Base-by-base conservation (phyloP, 2,797 vertebrate species). In the Sebastes alutus region DNA sequence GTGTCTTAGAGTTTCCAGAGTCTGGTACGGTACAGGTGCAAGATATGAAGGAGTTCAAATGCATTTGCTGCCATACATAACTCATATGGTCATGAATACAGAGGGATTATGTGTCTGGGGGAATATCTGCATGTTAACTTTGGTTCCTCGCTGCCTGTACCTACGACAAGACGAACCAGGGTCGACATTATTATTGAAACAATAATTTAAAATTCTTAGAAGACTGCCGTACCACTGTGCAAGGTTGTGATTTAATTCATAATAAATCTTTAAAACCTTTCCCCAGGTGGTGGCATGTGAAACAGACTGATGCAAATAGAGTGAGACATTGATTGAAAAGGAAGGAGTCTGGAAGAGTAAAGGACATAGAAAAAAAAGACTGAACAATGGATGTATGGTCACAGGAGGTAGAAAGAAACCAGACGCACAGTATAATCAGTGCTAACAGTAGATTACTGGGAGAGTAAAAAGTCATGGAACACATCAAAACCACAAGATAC, bases 231-330 rank as follows among this genome's bases (percentile, higher is more conserved):
- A 23, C 22, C 2, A 6, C 35, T 65, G 58, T 68, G 75, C 61
- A 42, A 29, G 16, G 27, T 72, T 29, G 18, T 67, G 80, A 88
- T 83, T 85, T 61, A 58, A 80, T 78, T 76, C 29, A 22, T 8
- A 61, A 70, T 81, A 77, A 73, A 85, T 85, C 72, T 78, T 84
- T 84, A 62, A 78, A 67, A 56, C 23, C 14, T 64, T 77, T 77
- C 52, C 69, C 18, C 64, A 62, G 46, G 42, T 82, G 56, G 16
- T 23, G 25, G 29, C 5, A 8, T 58, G 54, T 49, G 38, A 85
- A 66, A 77, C 38, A 75, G 55, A 72, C 29, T 77, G 72, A 82
- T 78, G 65, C 38, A 84, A 70, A 78, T 55, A 46, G 33, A 79
- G 58, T 11, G 52, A 3, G 72, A 33, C 52, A 56, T 49, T 80